Evolutionary conservation across 1,140 invertebrate species (phyloP).

Genomic region (Musca domestica): DNA sequence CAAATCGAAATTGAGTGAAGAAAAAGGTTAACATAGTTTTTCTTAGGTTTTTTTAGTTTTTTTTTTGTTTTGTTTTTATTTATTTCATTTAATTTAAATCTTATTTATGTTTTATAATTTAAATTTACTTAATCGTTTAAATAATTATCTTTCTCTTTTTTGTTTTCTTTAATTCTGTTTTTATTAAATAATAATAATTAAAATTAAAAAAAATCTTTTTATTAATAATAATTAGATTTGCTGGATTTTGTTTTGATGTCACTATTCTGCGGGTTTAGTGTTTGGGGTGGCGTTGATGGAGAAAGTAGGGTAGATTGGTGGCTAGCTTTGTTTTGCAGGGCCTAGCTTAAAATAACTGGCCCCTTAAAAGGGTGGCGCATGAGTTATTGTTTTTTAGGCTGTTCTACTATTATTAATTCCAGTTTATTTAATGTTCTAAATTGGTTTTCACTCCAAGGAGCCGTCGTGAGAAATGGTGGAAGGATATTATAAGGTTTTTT

Average conservation of each 20-base stretch:
- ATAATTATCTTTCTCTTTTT: constrained; percentile 53
- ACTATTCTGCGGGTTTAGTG: constrained; percentile 26
- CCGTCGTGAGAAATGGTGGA: no score
- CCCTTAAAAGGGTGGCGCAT: no score
- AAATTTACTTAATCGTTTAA: constrained; percentile 54
- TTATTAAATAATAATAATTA: constrained; percentile 53
- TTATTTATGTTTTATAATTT: constrained; percentile 46
- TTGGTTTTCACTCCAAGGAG: no score
- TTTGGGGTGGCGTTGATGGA: constrained; percentile 27
- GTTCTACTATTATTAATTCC: no score
- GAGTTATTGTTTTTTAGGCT: no score
- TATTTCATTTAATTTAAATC: constrained; percentile 29
- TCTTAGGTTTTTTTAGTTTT: constrained; percentile 19
- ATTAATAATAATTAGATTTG: constrained; percentile 24
- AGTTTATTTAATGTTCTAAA: no score
- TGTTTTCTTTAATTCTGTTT: no score
- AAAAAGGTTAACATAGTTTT: constrained; percentile 26
- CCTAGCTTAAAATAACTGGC: no score
- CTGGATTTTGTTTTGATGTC: constrained; percentile 25
- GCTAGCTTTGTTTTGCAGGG: no score
- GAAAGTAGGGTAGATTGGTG: background rate
- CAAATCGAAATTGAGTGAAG: no score
- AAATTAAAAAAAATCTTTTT: constrained; percentile 47
- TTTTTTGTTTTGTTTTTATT: constrained; percentile 24
- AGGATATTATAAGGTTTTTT: no score